Percentiles rank a stretch among this genome's conserved stretches.
These are phyloP conservation scores for Aradophagus sp. DNA, from an alignment of 1,140 invertebrate species.

Conservation along the genomic window DNA sequence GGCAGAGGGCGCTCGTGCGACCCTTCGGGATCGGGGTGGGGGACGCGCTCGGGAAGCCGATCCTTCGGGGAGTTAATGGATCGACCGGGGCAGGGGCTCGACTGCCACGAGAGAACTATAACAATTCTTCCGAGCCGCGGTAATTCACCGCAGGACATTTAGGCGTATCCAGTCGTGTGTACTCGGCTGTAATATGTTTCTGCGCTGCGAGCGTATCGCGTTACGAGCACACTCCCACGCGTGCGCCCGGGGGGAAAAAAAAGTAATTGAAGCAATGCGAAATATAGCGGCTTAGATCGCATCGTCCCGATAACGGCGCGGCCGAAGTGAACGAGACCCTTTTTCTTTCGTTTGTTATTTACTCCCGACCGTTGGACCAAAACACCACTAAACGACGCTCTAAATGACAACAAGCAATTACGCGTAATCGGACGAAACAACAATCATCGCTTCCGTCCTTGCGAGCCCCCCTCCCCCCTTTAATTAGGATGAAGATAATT, in stretches of 20 bases:
- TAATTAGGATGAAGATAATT: no score
- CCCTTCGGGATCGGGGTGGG: slow-evolving; percentile 50
- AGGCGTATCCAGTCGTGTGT: slow-evolving; percentile 53
- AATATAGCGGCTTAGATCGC: slow-evolving; percentile 37
- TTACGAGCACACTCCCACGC: slow-evolving; percentile 51
- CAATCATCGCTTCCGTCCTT: no score
- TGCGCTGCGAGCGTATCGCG: slow-evolving; percentile 37
- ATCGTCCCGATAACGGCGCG: slow-evolving; percentile 31
- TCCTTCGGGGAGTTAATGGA: slow-evolving; percentile 59
- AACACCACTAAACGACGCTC: no score
- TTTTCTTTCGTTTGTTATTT: no score
- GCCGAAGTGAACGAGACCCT: slow-evolving; percentile 20
- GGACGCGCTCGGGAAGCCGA: slow-evolving; percentile 65
- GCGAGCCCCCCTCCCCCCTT: no score
- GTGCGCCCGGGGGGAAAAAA: not conserved
- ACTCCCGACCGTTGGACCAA: no score
- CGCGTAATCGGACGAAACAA: no score
- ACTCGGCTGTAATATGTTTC: slow-evolving; percentile 47
- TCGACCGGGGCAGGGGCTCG: slow-evolving; percentile 32
- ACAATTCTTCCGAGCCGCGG: slow-evolving; percentile 52
- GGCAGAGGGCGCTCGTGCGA: slow-evolving; percentile 31
- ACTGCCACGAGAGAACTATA: slow-evolving; percentile 45
- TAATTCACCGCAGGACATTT: slow-evolving; percentile 56
- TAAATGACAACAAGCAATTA: no score
- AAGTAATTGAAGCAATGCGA: slow-evolving; percentile 33